A percentile compares a stretch with the other conserved stretches of the same genome.
Evolutionary conservation across 2,113 vertebrate species (phyloP).

Genomic region (Myocastor coypus): DNA sequence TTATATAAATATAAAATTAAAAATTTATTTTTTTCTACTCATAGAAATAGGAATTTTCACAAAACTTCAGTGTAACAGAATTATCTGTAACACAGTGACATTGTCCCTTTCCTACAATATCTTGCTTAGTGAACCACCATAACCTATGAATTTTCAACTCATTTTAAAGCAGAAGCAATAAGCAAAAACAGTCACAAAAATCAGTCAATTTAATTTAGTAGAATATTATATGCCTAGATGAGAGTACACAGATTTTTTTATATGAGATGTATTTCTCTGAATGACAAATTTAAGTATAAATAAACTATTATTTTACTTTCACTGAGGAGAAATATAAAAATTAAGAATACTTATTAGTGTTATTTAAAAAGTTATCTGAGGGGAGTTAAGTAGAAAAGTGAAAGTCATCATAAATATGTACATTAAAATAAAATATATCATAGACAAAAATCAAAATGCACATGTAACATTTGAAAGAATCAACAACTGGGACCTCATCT

Average conservation of each 20-base stretch:
- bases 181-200: slow-evolving; percentile 30
- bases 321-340: not conserved
- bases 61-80: not conserved
- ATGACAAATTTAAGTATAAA: slow-evolving; percentile 53
- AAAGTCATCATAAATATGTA: slow-evolving; percentile 4
- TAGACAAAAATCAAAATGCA: too few species aligned
- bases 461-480: too few species aligned
- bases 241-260: slow-evolving; percentile 20
- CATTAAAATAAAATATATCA: slow-evolving; percentile 1
- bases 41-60: slow-evolving; percentile 33
- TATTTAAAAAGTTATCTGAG: slow-evolving; percentile 49
- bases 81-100: not conserved
- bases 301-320: not conserved
- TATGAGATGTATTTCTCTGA: not conserved
- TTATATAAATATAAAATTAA: slow-evolving; percentile 40
- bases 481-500: too few species aligned
- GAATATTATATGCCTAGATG: slow-evolving; percentile 47
- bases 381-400: not conserved
- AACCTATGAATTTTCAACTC: not conserved
- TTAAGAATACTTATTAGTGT: not conserved
- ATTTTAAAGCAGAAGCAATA: slow-evolving; percentile 46
- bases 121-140: not conserved
- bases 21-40: not conserved
- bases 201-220: not conserved
- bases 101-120: not conserved